phyloP scores from a whole-genome alignment of 1,140 invertebrate species.

The Drosophila chauvacae region DNA sequence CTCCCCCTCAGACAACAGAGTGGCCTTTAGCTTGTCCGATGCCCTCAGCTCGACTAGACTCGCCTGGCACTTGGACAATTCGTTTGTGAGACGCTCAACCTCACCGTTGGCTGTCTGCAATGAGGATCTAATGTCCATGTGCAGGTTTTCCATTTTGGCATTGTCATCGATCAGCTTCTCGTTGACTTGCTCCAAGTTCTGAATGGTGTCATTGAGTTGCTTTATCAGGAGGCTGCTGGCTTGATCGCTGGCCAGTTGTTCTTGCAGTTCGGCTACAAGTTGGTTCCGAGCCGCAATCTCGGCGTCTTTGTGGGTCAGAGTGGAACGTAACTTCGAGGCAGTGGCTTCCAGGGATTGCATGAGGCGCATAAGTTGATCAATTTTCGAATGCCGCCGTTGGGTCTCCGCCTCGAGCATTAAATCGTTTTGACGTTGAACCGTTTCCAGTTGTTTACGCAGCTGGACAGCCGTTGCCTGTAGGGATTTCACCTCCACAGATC shows the following conservation, averaged over 20 bases:
- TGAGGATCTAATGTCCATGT: not conserved
- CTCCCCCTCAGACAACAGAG: not conserved
- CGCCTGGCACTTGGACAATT: not conserved
- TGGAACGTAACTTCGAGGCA: not conserved
- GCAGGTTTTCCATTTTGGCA: conserved; percentile 9
- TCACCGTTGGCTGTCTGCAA: not conserved
- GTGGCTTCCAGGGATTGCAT: not conserved
- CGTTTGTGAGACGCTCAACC: not conserved
- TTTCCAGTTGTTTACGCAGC: not conserved
- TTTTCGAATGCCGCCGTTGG: not conserved
- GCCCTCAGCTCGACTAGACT: not conserved
- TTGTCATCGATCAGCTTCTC: conserved; percentile 49
- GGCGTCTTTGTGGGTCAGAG: not conserved
- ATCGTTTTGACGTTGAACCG: not conserved
- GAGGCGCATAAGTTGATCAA: not conserved
- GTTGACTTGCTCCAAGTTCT: conserved; percentile 47
- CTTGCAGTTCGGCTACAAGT: not conserved
- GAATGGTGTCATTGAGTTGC: conserved; percentile 23
- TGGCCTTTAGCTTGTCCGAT: not conserved
- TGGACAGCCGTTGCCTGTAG: not conserved
- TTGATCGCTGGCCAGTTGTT: conserved; percentile 1
- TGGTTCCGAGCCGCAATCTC: not conserved
- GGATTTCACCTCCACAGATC: not conserved
- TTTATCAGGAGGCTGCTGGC: conserved; percentile 2
- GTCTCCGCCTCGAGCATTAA: not conserved